Conservation (phyloP, 2,113 vertebrate species). For the Procapra przewalskii region DNA sequence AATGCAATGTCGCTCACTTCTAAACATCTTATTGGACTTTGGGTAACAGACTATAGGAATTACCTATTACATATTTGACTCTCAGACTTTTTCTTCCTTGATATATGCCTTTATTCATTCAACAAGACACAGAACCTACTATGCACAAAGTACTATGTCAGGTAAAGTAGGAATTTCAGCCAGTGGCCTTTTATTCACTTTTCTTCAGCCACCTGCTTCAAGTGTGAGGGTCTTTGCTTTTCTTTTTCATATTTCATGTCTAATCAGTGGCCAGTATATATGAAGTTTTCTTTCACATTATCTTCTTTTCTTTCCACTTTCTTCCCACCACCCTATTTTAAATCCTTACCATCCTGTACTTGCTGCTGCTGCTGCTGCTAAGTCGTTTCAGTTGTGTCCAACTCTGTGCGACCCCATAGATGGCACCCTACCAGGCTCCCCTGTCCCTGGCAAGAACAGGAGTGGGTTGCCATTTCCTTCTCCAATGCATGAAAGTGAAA, state of each 20-base stretch:
- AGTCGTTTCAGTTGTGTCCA: too few relatives aligned
- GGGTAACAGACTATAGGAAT: not conserved
- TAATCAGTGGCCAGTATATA: not conserved
- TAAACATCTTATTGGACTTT: not conserved
- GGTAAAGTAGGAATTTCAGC: not conserved
- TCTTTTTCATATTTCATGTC: not conserved
- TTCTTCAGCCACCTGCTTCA: not conserved
- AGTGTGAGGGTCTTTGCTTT: not conserved
- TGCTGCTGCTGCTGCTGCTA: not conserved
- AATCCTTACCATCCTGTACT: not conserved
- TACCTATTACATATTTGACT: not conserved
- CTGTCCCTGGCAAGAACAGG: too few relatives aligned
- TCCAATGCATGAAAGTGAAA: too few relatives aligned
- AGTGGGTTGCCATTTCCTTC: too few relatives aligned
- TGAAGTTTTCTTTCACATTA: not conserved
- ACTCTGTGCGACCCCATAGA: too few relatives aligned
- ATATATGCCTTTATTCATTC: not conserved
- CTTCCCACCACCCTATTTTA: not conserved
- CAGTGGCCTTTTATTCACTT: too few relatives aligned
- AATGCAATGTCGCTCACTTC: not conserved
- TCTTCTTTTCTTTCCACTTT: not conserved
- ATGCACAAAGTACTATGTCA: not conserved
- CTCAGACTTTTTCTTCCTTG: not conserved
- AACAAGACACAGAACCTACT: not conserved
- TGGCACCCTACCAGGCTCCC: too few relatives aligned